Percentiles rank a stretch among this genome's conserved stretches.
Conservation (phyloP, 2,797 vertebrate genomes). For the Thalassophryne amazonica region DNA sequence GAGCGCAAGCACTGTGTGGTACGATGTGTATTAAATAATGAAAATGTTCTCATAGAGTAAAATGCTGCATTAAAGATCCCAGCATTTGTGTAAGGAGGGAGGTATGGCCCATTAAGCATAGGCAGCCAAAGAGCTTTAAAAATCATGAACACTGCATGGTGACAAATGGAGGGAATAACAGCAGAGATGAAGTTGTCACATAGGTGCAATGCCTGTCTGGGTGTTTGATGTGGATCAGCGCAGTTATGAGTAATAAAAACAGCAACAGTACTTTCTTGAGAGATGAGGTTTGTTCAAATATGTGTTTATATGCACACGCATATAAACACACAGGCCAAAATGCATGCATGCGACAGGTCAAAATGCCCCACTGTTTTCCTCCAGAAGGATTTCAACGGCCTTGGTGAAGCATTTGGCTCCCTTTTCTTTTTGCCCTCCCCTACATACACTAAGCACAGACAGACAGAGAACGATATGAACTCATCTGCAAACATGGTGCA, state of each 20-base stretch:
- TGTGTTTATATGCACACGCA: no score
- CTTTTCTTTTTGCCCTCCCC: no score
- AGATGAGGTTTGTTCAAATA: no score
- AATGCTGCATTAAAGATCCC: conserved; percentile 39
- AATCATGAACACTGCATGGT: conserved; percentile 6
- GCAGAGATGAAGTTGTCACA: conserved; percentile 23
- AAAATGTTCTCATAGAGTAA: conserved; percentile 36
- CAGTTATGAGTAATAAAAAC: not conserved
- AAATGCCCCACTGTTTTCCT: no score
- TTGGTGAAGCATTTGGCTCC: no score
- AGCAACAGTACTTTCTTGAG: no score
- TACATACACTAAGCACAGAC: no score
- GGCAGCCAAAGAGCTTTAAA: conserved; percentile 21
- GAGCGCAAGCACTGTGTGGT: not conserved
- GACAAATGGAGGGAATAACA: not conserved
- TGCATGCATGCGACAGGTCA: no score
- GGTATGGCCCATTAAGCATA: conserved; percentile 49
- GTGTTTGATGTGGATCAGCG: not conserved
- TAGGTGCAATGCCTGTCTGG: not conserved
- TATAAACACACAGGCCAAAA: no score
- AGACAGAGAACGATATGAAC: no score
- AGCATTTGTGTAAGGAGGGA: conserved; percentile 40
- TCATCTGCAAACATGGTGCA: no score
- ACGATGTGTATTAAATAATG: conserved; percentile 45
- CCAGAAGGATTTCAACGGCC: no score